Conservation (phyloP, 1,140 invertebrate species). For the Ceratina australensis region DNA sequence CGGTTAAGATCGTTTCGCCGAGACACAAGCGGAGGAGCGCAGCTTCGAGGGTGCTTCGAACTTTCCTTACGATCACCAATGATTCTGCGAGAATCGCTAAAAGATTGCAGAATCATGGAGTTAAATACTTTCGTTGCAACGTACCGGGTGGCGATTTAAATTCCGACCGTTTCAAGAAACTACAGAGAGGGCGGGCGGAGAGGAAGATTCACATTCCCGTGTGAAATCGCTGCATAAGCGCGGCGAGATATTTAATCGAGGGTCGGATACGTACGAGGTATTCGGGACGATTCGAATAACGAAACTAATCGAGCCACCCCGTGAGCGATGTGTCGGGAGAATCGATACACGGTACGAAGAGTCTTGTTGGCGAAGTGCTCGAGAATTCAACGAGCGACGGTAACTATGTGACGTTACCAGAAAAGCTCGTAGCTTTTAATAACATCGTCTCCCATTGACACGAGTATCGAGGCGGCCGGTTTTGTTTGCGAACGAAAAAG, state of each 20-base stretch:
- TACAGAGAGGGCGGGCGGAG: no score
- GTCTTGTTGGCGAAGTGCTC: slow-evolving; percentile 22
- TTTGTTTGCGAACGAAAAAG: slow-evolving; percentile 51
- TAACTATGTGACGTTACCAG: slow-evolving; percentile 10
- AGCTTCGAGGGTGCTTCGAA: not conserved
- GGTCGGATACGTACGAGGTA: no score
- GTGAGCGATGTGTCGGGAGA: not conserved
- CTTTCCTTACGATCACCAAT: not conserved
- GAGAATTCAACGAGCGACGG: slow-evolving; percentile 15
- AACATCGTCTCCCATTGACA: slow-evolving; percentile 42
- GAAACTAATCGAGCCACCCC: not conserved
- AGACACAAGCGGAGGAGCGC: not conserved
- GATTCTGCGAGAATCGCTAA: slow-evolving; percentile 10
- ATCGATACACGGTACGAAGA: slow-evolving; percentile 28
- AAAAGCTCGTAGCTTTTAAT: slow-evolving; percentile 43
- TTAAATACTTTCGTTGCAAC: not conserved
- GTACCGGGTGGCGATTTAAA: not conserved
- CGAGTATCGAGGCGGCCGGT: slow-evolving; percentile 38
- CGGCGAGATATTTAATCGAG: no score
- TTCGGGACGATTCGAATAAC: not conserved
- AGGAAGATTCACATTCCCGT: no score
- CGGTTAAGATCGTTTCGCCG: not conserved
- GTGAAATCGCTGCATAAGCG: no score
- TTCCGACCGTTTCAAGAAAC: no score
- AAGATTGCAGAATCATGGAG: not conserved